Conservation (phyloP, 2,888 invertebrate species). For the Tetragnatha montana region DNA sequence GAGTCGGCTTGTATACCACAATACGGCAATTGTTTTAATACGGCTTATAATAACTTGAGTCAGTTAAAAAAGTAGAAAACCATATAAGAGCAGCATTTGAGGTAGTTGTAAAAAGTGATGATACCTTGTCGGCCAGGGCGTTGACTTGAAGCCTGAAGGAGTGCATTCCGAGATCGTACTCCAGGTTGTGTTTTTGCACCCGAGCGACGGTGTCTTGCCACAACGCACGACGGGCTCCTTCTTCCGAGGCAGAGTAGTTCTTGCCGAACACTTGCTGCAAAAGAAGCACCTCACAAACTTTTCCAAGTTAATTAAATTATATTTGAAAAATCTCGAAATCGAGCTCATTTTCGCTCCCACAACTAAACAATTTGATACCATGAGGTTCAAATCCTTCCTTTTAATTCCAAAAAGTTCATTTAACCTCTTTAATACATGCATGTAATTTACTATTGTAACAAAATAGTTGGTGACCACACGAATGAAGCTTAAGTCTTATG, state of each 20-base stretch:
- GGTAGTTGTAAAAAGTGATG: background rate
- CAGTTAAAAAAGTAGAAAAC: too few species aligned
- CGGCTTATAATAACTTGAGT: too few species aligned
- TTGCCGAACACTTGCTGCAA: conserved; percentile 45
- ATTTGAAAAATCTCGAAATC: background rate
- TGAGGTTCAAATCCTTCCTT: too few species aligned
- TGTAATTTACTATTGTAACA: too few species aligned
- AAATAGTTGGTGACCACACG: too few species aligned
- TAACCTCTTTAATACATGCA: too few species aligned
- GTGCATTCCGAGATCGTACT: conserved; percentile 49
- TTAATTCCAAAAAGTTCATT: too few species aligned
- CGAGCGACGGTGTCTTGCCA: conserved; percentile 55
- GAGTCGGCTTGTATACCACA: too few species aligned
- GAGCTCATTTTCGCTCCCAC: background rate
- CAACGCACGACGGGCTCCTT: conserved; percentile 33
- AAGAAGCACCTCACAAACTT: too few species aligned
- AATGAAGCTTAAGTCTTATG: too few species aligned
- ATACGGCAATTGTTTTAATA: too few species aligned
- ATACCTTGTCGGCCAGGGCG: conserved; percentile 52
- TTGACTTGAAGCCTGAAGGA: conserved; percentile 58
- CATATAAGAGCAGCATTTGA: too few species aligned
- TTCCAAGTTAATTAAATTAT: background rate
- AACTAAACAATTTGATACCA: background rate
- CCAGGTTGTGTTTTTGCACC: conserved; percentile 53
- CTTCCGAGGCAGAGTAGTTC: conserved; percentile 40